Conservation (phyloP, 2,797 vertebrate genomes). For the Octomys mimax region DNA sequence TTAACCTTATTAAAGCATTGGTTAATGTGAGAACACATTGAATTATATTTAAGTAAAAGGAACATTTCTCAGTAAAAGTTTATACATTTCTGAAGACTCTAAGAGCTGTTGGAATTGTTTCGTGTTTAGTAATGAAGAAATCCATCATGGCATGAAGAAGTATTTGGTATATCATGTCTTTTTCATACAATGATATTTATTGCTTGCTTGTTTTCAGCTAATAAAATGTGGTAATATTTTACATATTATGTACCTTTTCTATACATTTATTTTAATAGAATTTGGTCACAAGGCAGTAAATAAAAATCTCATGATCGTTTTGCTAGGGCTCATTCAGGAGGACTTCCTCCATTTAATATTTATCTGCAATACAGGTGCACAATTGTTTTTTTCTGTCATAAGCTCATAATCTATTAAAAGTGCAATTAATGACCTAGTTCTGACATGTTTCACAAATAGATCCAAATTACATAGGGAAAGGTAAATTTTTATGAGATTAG, state of each 20-base stretch:
- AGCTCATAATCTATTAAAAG: not conserved
- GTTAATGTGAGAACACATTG: not conserved
- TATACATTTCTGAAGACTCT: not conserved
- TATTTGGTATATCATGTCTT: not conserved
- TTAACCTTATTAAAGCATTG: not conserved
- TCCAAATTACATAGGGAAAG: not conserved
- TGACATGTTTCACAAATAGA: not conserved
- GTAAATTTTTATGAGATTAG: not conserved
- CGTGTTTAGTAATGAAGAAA: constrained; percentile 14
- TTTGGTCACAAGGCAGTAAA: not conserved
- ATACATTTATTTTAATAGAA: not conserved
- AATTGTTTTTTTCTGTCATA: not conserved
- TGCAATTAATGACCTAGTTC: not conserved
- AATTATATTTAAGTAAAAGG: not conserved
- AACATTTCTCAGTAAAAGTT: not conserved
- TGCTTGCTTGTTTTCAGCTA: not conserved
- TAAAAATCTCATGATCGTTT: not conserved
- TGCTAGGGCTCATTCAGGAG: not conserved
- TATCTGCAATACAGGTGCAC: not conserved
- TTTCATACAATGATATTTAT: not conserved
- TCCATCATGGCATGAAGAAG: not conserved
- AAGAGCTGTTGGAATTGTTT: not conserved
- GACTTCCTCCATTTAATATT: not conserved
- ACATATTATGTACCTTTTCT: not conserved
- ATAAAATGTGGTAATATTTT: not conserved